Evolutionary conservation across 64 coral and sea anemone genomes (phyloP), one percentile per base, ranked within the genome.

Genomic region (Stichodactyla mertensii): DNA sequence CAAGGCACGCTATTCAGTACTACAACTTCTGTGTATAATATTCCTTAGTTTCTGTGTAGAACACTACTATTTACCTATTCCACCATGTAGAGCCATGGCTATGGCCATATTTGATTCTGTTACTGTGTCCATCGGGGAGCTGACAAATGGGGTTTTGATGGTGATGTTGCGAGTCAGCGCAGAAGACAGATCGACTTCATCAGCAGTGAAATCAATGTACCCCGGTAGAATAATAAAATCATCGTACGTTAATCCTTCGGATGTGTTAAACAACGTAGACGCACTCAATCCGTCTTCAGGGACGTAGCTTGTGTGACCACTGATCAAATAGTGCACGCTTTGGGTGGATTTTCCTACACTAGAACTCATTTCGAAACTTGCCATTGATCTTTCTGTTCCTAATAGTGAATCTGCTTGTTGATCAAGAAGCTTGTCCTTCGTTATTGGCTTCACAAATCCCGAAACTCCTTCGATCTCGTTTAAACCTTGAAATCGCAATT

Each of bases 51-150:
- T 74, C 69, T 74, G 69, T 74, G n/a, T 10, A 84, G 13, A 2
- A 22, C 16, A 16, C 22, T 15, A 27, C 3, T 10, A 52, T 77
- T 89, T 90, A 97, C 94, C 94, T 61, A 97, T 97, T 8, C 94
- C 94, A 13, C 94, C 94, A 66, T 84, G 89, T 16, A 97, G 77
- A 4, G 94, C 94, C 85, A 97, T 92, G 11, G 88, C 88, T 3
- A 97, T 90, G 6, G 94, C 94, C 94, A 97, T 97, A 6, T 89
- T 82, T 19, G 94, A 89, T 84, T 97, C 94, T n/a, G 94, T 97
- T 11, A 97, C 94, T 16, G 94, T 97, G 45, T 97, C 94, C 94
- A 97, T 97, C 1, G 94, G 94, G 6, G 94, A 97, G 53, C 94
- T 97, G 4, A 93, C 94, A 51, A 97, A 89, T 5, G 94, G 94